Evolutionary conservation across 2,888 invertebrate genomes (phyloP).

Genomic region (Helleia helle): DNA sequence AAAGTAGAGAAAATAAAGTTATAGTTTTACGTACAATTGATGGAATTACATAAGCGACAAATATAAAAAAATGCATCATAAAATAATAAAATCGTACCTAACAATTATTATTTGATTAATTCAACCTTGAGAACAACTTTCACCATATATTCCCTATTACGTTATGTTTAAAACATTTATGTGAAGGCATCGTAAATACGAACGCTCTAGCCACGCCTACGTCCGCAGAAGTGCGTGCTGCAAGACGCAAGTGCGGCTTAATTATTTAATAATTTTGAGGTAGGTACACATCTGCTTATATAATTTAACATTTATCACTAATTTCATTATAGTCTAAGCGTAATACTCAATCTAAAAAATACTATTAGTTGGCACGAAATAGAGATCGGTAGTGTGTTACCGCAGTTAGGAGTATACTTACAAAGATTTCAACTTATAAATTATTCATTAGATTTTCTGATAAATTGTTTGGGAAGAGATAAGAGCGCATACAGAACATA

Average conservation of each 20-base stretch:
- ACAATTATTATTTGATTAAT: background rate
- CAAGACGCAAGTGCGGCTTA: constrained; percentile 6
- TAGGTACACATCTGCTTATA: constrained; percentile 17
- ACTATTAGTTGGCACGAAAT: constrained; percentile 4
- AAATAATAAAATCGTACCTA: constrained; percentile 3
- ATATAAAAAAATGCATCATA: constrained; percentile 10
- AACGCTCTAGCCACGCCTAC: constrained; percentile 1
- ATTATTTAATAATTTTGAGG: constrained; percentile 24
- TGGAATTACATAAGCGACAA: too few species aligned
- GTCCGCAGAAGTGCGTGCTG: background rate
- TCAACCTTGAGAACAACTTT: constrained; percentile 10
- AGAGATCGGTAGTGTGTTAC: constrained; percentile 3
- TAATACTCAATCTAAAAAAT: constrained; percentile 9
- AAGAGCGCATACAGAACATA: too few species aligned
- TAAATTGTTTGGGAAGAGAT: too few species aligned
- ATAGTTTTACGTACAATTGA: too few species aligned
- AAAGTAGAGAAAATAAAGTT: too few species aligned
- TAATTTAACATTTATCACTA: constrained; percentile 9
- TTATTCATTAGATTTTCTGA: too few species aligned
- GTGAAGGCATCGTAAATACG: constrained; percentile 10
- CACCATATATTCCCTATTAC: constrained; percentile 8
- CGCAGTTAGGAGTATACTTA: background rate
- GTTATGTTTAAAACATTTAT: constrained; percentile 14
- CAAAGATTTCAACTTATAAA: too few species aligned
- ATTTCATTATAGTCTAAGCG: constrained; percentile 4